Percentiles rank a stretch among this genome's conserved stretches.
Evolutionary conservation across 2,797 vertebrate species (phyloP).

Genomic region (Urocyon cinereoargenteus): DNA sequence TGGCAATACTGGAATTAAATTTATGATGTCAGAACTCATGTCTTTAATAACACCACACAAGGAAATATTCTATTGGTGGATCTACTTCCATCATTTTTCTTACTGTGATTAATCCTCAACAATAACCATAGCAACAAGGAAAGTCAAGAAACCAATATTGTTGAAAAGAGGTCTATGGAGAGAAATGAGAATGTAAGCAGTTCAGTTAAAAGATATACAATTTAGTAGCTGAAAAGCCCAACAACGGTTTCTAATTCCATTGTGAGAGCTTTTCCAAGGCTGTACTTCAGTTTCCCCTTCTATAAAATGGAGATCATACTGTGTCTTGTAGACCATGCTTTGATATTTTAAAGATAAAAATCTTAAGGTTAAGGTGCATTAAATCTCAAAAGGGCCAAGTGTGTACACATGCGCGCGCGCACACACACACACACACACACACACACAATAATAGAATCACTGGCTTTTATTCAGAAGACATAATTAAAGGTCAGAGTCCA

Average conservation of each 20-base stretch:
- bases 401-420: rapidly evolving
- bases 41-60: background rate
- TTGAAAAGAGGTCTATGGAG: background rate
- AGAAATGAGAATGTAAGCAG: background rate
- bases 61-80: background rate
- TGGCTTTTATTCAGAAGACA: background rate
- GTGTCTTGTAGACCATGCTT: background rate
- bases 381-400: background rate
- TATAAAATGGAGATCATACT: background rate
- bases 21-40: background rate
- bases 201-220: background rate
- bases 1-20: background rate
- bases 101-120: background rate
- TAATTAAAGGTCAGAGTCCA: background rate
- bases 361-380: background rate
- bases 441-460: background rate
- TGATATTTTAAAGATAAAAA: conserved; percentile 20
- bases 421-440: too few species aligned
- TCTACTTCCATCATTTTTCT: background rate
- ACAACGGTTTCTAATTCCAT: background rate
- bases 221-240: background rate
- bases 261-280: background rate
- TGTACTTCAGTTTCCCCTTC: background rate
- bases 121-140: background rate
- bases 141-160: background rate